Evolutionary conservation across 2,113 vertebrate genomes (phyloP).

Genomic region (Zosterops pallidus): DNA sequence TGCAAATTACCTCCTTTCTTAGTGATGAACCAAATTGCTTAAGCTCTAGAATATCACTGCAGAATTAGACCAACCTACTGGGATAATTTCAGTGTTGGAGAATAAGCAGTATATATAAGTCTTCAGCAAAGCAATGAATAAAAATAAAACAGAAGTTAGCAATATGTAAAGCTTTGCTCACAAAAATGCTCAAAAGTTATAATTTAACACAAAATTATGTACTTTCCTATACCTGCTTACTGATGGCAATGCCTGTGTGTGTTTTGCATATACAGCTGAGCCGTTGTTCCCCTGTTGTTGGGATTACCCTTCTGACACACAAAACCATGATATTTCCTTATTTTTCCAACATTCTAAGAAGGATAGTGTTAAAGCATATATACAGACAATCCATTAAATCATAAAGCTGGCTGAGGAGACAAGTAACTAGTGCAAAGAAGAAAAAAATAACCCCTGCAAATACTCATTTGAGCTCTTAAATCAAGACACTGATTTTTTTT

Average conservation of each 20-base stretch:
- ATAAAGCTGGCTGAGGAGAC: neutral
- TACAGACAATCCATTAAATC: neutral
- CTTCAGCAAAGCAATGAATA: neutral
- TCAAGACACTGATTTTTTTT: neutral
- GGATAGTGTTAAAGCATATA: neutral
- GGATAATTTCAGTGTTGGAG: neutral
- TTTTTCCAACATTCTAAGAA: neutral
- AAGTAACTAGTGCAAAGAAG: neutral
- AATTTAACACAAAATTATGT: neutral
- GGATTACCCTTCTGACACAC: neutral
- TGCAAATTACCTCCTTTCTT: constrained; percentile 24
- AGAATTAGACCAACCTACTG: neutral
- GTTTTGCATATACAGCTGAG: neutral
- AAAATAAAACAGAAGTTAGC: neutral
- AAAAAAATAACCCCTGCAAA: neutral
- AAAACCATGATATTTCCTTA: neutral
- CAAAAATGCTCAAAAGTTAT: neutral
- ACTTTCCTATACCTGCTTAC: neutral
- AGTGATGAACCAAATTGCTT: neutral
- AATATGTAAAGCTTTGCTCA: neutral
- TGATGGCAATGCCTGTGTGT: neutral
- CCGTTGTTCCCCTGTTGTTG: neutral
- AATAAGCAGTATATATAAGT: neutral
- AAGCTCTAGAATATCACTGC: neutral
- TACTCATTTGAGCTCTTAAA: neutral